Conservation (phyloP, 2,888 invertebrate genomes). For the Tribolium freemani region DNA sequence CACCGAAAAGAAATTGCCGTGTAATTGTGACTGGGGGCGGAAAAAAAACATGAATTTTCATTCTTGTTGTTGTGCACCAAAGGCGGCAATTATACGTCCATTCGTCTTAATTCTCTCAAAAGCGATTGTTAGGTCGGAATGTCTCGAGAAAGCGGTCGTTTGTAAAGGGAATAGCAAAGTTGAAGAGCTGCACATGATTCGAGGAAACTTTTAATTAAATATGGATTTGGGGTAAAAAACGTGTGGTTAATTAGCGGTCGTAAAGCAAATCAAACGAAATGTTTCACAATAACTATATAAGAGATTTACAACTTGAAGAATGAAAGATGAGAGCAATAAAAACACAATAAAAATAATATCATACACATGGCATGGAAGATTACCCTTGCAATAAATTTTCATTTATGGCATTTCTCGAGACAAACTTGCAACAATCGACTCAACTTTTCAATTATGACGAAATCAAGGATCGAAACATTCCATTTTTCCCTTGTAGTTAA, state of each 20-base stretch:
- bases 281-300: neutral
- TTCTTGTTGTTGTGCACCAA: neutral
- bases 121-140: neutral
- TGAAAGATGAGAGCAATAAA: neutral
- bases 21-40: neutral
- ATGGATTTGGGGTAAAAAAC: neutral
- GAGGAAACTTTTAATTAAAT: neutral
- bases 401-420: neutral
- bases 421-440: neutral
- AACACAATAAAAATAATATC: neutral
- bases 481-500: no score
- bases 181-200: neutral
- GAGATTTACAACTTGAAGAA: neutral
- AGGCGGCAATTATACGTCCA: neutral
- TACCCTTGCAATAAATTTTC: neutral
- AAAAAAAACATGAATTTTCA: no score
- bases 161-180: no score
- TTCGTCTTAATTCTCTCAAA: neutral
- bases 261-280: neutral
- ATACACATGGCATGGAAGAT: neutral
- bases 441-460: no score
- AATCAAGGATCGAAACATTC: no score
- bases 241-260: no score
- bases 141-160: neutral
- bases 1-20: constrained; percentile 5